A percentile compares a stretch with the other conserved stretches of the same genome.
phyloP scores from a whole-genome alignment of 2,797 vertebrate genomes.

The Bradypus variegatus region DNA sequence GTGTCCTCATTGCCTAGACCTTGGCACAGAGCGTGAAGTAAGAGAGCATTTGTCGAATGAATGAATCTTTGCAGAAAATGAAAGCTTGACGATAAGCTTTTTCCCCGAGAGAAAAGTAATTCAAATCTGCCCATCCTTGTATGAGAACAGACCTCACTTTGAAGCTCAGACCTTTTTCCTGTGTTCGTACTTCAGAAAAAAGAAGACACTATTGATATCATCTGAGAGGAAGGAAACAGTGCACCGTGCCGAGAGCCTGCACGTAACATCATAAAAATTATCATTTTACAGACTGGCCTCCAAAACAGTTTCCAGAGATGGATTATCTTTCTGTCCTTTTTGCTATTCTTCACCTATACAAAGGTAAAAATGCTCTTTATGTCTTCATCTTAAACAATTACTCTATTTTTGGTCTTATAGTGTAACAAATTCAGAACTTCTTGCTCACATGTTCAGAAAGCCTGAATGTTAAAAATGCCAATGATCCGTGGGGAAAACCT shows the following conservation, averaged over 20 bases:
- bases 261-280: not conserved
- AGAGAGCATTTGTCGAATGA: not conserved
- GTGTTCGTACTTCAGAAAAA: conserved; percentile 43
- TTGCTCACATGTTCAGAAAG: not conserved
- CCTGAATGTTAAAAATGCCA: not conserved
- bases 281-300: not conserved
- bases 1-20: not conserved
- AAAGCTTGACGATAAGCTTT: conserved; percentile 27
- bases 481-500: not conserved
- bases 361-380: conserved; percentile 62
- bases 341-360: conserved; percentile 51
- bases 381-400: not conserved
- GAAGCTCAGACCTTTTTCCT: conserved; percentile 48
- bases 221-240: conserved; percentile 49
- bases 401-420: not conserved
- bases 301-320: conserved; percentile 51
- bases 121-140: not conserved
- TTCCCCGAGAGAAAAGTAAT: conserved; percentile 27
- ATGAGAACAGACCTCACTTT: not conserved
- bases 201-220: conserved; percentile 33
- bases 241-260: not conserved
- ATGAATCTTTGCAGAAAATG: conserved; percentile 27
- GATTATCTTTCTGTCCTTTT: conserved; percentile 32
- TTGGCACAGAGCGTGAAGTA: not conserved
- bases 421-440: not conserved